A percentile compares a stretch with the other conserved stretches of the same genome.
These are phyloP conservation scores for Burhinus bistriatus DNA, from an alignment of 2,113 vertebrate genomes.

Conservation along the genomic window DNA sequence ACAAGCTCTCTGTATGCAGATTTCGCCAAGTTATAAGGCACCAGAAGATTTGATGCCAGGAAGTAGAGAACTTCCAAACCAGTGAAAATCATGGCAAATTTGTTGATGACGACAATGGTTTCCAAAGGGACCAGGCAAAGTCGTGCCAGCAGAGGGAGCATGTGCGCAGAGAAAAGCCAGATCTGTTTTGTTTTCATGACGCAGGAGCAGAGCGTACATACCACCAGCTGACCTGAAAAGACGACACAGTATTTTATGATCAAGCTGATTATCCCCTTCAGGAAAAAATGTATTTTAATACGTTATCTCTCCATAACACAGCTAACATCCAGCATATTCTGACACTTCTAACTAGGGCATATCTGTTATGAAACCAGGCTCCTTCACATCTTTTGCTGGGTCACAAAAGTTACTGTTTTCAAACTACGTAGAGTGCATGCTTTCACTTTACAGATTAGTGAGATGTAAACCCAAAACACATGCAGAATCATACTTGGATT, in stretches of 20 bases:
- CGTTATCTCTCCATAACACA: neutral
- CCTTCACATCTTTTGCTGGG: neutral
- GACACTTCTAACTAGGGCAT: constrained; percentile 2
- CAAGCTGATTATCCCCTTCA: constrained; percentile 43
- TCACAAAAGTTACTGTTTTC: neutral
- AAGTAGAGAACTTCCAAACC: constrained; percentile 98
- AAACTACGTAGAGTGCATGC: fast-evolving
- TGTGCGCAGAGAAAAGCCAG: constrained; percentile 97
- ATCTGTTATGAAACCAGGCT: neutral
- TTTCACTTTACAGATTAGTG: neutral
- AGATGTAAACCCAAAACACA: neutral
- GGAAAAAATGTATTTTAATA: neutral
- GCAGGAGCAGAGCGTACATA: constrained; percentile 95
- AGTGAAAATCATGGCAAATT: constrained; percentile 98
- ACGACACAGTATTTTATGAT: constrained; percentile 2
- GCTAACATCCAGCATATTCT: neutral
- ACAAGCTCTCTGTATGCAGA: constrained; percentile 96
- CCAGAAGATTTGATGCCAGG: constrained; percentile 92
- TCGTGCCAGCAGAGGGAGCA: constrained; percentile 94
- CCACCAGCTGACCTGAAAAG: constrained; percentile 91
- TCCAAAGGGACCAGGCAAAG: constrained; percentile 95
- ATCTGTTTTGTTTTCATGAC: constrained; percentile 99
- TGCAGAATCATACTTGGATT: neutral
- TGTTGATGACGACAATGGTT: constrained; percentile 96
- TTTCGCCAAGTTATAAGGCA: constrained; percentile 96